Percentiles rank a stretch among this genome's conserved stretches.
These are phyloP conservation scores for Erinaceus europaeus DNA, from an alignment of 2,113 vertebrate species.

Conservation along the genomic window DNA sequence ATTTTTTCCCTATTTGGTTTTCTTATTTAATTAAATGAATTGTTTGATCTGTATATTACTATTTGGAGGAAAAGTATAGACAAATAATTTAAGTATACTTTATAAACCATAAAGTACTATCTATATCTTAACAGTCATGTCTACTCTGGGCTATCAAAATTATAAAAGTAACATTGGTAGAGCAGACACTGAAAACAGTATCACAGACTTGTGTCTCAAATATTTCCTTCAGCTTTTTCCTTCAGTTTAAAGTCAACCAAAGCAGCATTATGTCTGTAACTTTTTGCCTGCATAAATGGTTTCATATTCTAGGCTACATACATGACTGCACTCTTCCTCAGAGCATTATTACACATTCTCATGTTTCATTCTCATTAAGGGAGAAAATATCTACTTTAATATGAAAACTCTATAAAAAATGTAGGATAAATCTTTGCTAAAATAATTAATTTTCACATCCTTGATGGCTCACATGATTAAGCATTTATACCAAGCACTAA, in stretches of 20 bases:
- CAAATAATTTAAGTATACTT: neutral
- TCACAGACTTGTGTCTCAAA: neutral
- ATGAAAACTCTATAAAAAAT: too few relatives aligned
- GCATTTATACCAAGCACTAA: neutral
- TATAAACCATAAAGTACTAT: neutral
- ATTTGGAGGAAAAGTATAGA: conserved; percentile 22
- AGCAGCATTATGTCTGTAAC: neutral
- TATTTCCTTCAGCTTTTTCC: neutral
- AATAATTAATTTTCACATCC: neutral
- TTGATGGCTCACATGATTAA: neutral
- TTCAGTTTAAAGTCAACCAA: neutral
- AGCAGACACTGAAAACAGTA: neutral
- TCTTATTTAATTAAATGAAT: conserved; percentile 30
- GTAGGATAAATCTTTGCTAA: too few relatives aligned
- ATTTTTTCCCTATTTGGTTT: neutral
- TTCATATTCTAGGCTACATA: neutral
- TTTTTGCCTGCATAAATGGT: neutral
- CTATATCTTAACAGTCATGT: neutral
- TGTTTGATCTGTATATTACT: conserved; percentile 3
- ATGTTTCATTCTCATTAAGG: neutral
- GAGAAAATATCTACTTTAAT: conserved; percentile 1
- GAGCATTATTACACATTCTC: neutral
- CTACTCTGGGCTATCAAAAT: neutral
- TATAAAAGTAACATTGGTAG: neutral
- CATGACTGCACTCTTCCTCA: neutral